Conservation (phyloP, 2,113 vertebrate species). For the Galemys pyrenaicus region DNA sequence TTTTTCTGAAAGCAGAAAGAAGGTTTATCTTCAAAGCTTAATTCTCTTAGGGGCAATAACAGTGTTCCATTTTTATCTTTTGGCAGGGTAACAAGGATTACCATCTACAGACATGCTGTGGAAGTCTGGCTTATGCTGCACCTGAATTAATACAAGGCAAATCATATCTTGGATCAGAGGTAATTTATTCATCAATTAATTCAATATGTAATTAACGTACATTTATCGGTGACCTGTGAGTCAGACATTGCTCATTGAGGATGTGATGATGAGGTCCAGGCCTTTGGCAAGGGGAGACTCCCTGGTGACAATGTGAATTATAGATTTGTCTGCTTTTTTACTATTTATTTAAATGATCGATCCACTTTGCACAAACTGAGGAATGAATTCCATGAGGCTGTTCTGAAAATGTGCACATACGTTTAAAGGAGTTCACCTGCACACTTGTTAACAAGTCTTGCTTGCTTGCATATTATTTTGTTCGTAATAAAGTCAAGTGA, state of each 20-base stretch:
- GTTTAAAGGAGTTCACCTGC: conserved; percentile 87
- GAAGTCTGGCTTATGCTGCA: conserved; percentile 96
- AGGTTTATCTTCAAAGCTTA: conserved; percentile 44
- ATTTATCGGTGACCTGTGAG: conserved; percentile 17
- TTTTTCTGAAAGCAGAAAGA: conserved; percentile 10
- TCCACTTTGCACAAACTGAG: conserved; percentile 83
- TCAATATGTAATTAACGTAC: not conserved
- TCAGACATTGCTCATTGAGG: not conserved
- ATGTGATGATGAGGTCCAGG: not conserved
- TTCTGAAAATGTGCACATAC: conserved; percentile 80
- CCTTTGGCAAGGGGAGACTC: conserved; percentile 27
- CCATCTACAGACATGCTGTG: conserved; percentile 94
- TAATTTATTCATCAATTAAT: conserved; percentile 71
- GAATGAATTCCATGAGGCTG: conserved; percentile 71
- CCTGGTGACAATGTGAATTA: conserved; percentile 64
- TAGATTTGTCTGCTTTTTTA: conserved; percentile 82
- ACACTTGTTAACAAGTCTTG: conserved; percentile 82
- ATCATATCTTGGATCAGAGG: conserved; percentile 97
- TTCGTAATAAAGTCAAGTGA: conserved; percentile 81
- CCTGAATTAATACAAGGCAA: conserved; percentile 97
- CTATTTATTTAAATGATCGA: conserved; percentile 86
- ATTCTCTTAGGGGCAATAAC: not conserved
- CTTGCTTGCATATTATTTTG: conserved; percentile 83
- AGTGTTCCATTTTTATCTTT: conserved; percentile 63
- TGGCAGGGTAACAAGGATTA: conserved; percentile 92